Evolutionary conservation across 2,888 invertebrate species (phyloP).

Genomic region (Physocephala rufipes): DNA sequence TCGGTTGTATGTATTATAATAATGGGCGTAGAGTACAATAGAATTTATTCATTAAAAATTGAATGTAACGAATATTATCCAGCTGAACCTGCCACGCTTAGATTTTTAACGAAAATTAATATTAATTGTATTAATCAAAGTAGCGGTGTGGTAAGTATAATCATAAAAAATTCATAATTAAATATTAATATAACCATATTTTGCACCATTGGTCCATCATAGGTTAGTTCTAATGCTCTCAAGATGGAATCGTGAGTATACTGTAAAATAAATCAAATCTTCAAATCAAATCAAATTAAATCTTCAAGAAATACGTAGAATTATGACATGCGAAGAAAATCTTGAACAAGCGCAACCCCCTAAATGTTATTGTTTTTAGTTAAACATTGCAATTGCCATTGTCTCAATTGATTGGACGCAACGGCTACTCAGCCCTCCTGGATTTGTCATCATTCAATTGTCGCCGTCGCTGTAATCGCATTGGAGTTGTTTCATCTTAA

Average conservation of each 20-base stretch:
- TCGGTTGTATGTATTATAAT: no score
- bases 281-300: no score
- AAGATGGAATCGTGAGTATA: constrained; percentile 95
- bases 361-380: constrained; percentile 96
- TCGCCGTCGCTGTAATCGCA: constrained; percentile 32
- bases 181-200: background rate
- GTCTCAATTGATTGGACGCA: constrained; percentile 37
- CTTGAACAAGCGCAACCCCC: constrained; percentile 98
- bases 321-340: constrained; percentile 98
- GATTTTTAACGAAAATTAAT: constrained; percentile 98
- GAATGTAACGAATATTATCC: constrained; percentile 97
- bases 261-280: no score
- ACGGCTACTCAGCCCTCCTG: constrained; percentile 28
- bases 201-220: constrained; percentile 82
- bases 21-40: no score
- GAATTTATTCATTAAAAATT: constrained; percentile 98
- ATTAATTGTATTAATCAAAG: constrained; percentile 97
- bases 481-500: constrained; percentile 35
- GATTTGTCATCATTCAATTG: constrained; percentile 40
- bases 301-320: constrained; percentile 90
- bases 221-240: constrained; percentile 92
- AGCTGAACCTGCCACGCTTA: constrained; percentile 92
- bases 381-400: constrained; percentile 48
- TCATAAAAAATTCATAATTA: background rate
- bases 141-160: constrained; percentile 88